Base-by-base conservation (phyloP, 1,140 invertebrate genomes). In the Formica exsecta region DNA sequence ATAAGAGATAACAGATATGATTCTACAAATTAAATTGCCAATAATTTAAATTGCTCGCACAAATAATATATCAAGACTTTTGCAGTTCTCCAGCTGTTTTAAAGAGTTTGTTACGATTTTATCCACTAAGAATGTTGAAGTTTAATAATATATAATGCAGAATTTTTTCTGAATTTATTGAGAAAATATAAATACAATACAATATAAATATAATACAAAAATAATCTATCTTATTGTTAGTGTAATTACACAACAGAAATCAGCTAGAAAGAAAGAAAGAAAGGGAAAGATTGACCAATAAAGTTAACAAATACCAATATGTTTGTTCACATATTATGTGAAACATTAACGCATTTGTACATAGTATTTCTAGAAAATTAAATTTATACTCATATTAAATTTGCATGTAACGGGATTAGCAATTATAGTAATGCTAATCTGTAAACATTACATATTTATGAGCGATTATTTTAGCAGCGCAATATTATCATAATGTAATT, bases 391-490 rank as follows among this genome's bases (percentile, higher is more conserved):
- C 38, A 59, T 2, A 0, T 38, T 38, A 61, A 75, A 61, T 75
- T 41, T 61, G 2, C 8, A 41, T 22, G 1, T 9, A 59, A 22
- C 2, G 9, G 22, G 7, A 44, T 77, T n/a, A 13, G 3, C 5
- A 44, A 65, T 25, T 59, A 4, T 59, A 19, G 8, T 36, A 36
- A 22, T 66, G 29, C 13, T 64, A 8, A 48, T 1, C 44, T 77
- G 48, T 48, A 11, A 32, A 13, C 16, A 16, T 19, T 5, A 25
- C 13, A 9, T 65, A 38, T 77, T 64, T 32, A 19, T 64, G n/a
- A 48, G 38, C 51, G 6, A 59, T n/a, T 41, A 76, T 76, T 64
- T 76, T 44, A 64, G 44, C 11, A 77, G 41, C 13, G 8, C 38
- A 22, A 59, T 16, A 61, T 62, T 11, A 76, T 73, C 2, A 13